These are phyloP conservation scores for Anaspis maculata DNA, from an alignment of 2,888 invertebrate species.

Conservation along the genomic window DNA sequence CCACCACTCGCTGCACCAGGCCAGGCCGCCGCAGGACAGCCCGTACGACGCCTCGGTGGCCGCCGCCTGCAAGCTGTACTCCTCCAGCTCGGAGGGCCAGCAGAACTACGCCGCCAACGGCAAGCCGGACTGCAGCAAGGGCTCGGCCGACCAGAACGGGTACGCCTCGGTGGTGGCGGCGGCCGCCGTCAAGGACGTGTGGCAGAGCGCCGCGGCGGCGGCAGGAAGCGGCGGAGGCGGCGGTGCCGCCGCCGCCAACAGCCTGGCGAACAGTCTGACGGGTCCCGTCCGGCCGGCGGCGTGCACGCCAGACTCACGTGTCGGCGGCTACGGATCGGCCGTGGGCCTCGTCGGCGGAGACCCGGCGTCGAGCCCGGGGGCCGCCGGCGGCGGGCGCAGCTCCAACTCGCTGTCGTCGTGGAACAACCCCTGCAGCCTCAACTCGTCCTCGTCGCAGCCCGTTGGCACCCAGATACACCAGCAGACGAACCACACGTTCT, in stretches of 20 bases:
- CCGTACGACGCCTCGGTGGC: slow-evolving; percentile 88
- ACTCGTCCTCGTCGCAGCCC: slow-evolving; percentile 70
- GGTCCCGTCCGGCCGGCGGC: slow-evolving; percentile 74
- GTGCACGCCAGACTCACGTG: slow-evolving; percentile 81
- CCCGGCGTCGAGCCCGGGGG: slow-evolving; percentile 67
- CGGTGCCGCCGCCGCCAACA: no score
- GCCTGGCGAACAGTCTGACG: slow-evolving; percentile 53
- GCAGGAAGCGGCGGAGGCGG: slow-evolving; percentile 63
- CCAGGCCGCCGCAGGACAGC: slow-evolving; percentile 79
- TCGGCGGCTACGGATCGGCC: slow-evolving; percentile 59
- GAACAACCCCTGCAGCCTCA: slow-evolving; percentile 83
- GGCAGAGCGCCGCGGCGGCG: slow-evolving; percentile 60
- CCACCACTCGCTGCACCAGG: slow-evolving; percentile 65
- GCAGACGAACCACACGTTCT: slow-evolving; percentile 89
- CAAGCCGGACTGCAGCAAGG: slow-evolving; percentile 73
- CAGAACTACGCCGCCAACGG: slow-evolving; percentile 51
- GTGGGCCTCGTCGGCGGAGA: slow-evolving; percentile 67
- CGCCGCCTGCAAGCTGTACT: slow-evolving; percentile 72
- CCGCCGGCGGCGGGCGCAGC: slow-evolving; percentile 47
- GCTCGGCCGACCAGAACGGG: slow-evolving; percentile 50
- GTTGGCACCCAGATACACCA: slow-evolving; percentile 79
- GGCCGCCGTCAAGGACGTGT: slow-evolving; percentile 54
- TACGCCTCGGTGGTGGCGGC: slow-evolving; percentile 63
- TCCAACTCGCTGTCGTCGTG: slow-evolving; percentile 62
- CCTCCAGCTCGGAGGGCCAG: slow-evolving; percentile 54